Conservation (phyloP, 2,113 vertebrate species). For the Synchiropus splendidus region DNA sequence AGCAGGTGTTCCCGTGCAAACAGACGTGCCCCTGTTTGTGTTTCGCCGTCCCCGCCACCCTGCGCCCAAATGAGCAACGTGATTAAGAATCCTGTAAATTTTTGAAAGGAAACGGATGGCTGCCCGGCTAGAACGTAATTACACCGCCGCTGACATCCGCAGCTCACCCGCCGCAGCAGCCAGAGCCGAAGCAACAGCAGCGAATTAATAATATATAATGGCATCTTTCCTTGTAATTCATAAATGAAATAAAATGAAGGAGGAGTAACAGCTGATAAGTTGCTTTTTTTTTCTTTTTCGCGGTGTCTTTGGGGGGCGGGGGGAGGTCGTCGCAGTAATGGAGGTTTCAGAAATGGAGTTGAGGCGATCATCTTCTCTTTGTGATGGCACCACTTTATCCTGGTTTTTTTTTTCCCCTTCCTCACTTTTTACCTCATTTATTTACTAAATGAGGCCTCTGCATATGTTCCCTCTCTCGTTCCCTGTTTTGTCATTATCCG, state of each 20-base stretch:
- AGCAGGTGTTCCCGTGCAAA: constrained; percentile 99
- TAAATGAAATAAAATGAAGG: constrained; percentile 97
- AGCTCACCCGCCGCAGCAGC: constrained; percentile 61
- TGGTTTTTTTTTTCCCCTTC: constrained; percentile 1
- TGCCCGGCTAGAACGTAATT: constrained; percentile 99
- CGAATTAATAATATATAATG: constrained; percentile 99
- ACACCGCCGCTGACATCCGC: constrained; percentile 92
- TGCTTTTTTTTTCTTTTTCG: constrained; percentile 60
- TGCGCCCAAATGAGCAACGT: constrained; percentile 96
- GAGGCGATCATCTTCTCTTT: constrained; percentile 37
- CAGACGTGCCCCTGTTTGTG: constrained; percentile 96
- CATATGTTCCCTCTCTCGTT: constrained; percentile 21
- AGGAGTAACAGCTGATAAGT: constrained; percentile 80
- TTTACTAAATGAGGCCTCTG: constrained; percentile 41
- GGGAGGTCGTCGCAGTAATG: constrained; percentile 11
- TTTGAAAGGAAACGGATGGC: constrained; percentile 99
- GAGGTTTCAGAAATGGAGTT: constrained; percentile 49
- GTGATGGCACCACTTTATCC: constrained; percentile 25
- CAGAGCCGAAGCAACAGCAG: constrained; percentile 83
- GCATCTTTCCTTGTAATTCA: constrained; percentile 95
- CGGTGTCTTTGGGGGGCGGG: constrained; percentile 21
- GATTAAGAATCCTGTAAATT: constrained; percentile 99
- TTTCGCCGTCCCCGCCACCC: constrained; percentile 87
- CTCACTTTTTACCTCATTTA: constrained; percentile 34
- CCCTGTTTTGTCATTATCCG: constrained; percentile 30